phyloP scores from a whole-genome alignment of 2,888 invertebrate genomes.

The Rapana venosa region DNA sequence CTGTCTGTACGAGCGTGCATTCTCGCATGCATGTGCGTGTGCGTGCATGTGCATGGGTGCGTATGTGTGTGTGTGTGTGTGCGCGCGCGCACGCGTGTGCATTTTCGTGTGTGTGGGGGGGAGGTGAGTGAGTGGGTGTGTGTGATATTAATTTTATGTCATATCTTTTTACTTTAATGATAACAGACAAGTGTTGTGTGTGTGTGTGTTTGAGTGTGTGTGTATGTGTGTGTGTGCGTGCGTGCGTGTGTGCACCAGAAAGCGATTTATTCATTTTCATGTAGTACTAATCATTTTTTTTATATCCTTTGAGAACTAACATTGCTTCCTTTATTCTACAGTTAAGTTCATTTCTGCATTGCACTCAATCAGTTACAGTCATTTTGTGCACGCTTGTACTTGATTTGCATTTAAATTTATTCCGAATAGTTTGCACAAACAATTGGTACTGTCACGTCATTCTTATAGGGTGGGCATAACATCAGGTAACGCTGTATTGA shows the following conservation, averaged over 20 bases:
- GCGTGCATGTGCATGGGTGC: constrained; percentile 1
- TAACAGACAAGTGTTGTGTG: no score
- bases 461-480: background rate
- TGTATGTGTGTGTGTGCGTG: background rate
- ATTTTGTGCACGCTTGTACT: background rate
- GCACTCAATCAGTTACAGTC: background rate
- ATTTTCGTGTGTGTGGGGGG: constrained; percentile 9
- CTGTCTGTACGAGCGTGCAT: background rate
- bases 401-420: background rate
- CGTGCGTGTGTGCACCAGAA: background rate
- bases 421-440: background rate
- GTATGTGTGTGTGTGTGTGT: constrained; percentile 19
- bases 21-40: background rate
- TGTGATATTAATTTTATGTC: no score
- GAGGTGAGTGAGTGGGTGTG: background rate
- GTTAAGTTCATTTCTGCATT: background rate
- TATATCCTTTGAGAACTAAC: background rate
- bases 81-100: background rate
- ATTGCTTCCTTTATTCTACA: background rate
- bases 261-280: background rate
- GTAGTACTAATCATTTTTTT: no score
- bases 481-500: background rate
- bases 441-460: background rate
- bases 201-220: no score
- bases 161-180: no score